Percentiles rank a stretch among this genome's conserved stretches.
Conservation (phyloP, 2,888 invertebrate species). For the Rhamnusium bicolor region DNA sequence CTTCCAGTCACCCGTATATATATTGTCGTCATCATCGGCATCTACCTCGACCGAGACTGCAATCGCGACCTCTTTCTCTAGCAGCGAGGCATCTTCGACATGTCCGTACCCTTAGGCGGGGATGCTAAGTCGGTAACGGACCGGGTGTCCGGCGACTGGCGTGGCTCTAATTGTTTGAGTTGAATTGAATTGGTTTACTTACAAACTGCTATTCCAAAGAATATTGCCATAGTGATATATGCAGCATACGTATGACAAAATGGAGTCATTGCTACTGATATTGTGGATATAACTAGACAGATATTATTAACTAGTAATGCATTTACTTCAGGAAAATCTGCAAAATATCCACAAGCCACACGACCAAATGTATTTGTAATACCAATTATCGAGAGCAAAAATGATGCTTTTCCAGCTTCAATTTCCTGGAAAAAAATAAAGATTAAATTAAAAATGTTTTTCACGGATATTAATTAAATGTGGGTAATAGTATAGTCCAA, state of each 20-base stretch:
- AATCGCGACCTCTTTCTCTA: too few relatives aligned
- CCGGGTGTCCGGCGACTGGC: too few relatives aligned
- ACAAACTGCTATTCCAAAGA: conserved; percentile 95
- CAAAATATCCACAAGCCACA: conserved; percentile 90
- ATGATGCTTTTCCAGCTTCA: conserved; percentile 80
- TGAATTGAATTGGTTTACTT: conserved; percentile 70
- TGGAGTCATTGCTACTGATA: conserved; percentile 88
- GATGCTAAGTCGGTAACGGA: too few relatives aligned
- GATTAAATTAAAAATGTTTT: too few relatives aligned
- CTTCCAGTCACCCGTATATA: too few relatives aligned
- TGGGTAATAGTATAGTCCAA: too few relatives aligned
- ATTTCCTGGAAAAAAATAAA: conserved; percentile 74
- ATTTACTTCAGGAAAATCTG: conserved; percentile 93
- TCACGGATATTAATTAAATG: too few relatives aligned
- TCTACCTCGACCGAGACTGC: too few relatives aligned
- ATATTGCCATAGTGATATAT: conserved; percentile 86
- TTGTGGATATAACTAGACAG: conserved; percentile 91
- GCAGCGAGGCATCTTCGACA: too few relatives aligned
- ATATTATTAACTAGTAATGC: conserved; percentile 94
- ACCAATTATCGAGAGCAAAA: conserved; percentile 87
- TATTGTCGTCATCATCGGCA: too few relatives aligned
- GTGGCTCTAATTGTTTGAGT: too few relatives aligned
- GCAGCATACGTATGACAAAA: conserved; percentile 85
- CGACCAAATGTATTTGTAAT: conserved; percentile 96
- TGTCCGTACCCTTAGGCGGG: too few relatives aligned